Conservation (phyloP, 2,797 vertebrate species). For the Pipistrellus kuhlii region DNA sequence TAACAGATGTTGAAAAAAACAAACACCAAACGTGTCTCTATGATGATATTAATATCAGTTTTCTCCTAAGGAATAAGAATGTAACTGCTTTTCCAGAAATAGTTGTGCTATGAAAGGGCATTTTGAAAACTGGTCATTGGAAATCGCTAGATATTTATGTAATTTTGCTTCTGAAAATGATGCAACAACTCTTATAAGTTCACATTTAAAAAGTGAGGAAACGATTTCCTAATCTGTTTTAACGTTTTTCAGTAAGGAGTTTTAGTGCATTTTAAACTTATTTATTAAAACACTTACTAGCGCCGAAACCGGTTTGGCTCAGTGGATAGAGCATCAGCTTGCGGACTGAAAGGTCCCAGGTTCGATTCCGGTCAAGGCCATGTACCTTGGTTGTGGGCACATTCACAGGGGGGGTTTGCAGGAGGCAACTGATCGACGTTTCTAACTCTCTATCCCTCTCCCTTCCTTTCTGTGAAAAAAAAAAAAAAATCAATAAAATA, state of each 20-base stretch:
- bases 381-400: no score
- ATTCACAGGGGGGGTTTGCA: no score
- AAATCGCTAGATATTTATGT: not conserved
- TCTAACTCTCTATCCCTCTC: no score
- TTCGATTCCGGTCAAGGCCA: no score
- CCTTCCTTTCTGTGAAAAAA: no score
- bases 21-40: not conserved
- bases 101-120: not conserved
- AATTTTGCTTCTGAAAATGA: not conserved
- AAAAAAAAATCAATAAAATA: no score
- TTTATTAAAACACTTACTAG: not conserved
- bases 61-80: conserved; percentile 15
- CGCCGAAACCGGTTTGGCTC: no score
- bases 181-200: not conserved
- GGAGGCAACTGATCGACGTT: no score
- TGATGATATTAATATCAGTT: not conserved
- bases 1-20: conserved; percentile 28
- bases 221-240: conserved; percentile 18
- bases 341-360: no score
- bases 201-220: not conserved
- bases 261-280: not conserved
- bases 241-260: not conserved
- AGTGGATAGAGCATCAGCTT: no score
- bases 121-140: conserved; percentile 31
- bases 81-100: conserved; percentile 48